Conservation (phyloP, 2,888 invertebrate genomes). For the Tetragnatha montana region DNA sequence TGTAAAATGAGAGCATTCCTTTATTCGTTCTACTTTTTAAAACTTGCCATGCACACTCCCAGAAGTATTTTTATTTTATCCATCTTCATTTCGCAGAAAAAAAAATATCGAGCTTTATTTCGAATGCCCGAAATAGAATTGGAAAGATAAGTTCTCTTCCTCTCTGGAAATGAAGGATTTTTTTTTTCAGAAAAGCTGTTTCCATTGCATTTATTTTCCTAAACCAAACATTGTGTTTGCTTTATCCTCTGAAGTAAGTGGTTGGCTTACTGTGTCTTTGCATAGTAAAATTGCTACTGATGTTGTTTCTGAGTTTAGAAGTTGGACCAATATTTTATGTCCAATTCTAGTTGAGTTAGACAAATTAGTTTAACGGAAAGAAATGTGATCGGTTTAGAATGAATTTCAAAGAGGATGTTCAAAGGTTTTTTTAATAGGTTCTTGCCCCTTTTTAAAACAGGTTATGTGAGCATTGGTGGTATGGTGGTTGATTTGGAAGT, state of each 20-base stretch:
- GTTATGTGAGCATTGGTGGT: too few species aligned
- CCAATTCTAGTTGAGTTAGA: neutral
- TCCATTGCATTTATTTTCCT: neutral
- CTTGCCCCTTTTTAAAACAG: too few species aligned
- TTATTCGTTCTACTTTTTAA: neutral
- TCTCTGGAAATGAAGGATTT: neutral
- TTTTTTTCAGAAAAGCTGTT: neutral
- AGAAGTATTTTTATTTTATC: neutral
- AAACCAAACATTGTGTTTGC: neutral
- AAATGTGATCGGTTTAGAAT: too few species aligned
- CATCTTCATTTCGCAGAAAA: neutral
- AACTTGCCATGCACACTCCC: neutral
- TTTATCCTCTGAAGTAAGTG: neutral
- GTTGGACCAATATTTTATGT: neutral
- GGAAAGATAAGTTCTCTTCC: neutral
- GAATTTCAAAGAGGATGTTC: too few species aligned
- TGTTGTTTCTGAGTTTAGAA: neutral
- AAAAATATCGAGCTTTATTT: conserved; percentile 12
- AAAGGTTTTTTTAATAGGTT: too few species aligned
- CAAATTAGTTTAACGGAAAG: neutral
- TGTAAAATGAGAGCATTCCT: conserved; percentile 18
- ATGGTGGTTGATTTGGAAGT: too few species aligned
- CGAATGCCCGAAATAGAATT: conserved; percentile 1
- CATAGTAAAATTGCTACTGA: neutral
- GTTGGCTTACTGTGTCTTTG: neutral